Evolutionary conservation across 2,888 invertebrate genomes (phyloP), one percentile per base, ranked within the genome.

Genomic region (Ecliptopera silaceata): DNA sequence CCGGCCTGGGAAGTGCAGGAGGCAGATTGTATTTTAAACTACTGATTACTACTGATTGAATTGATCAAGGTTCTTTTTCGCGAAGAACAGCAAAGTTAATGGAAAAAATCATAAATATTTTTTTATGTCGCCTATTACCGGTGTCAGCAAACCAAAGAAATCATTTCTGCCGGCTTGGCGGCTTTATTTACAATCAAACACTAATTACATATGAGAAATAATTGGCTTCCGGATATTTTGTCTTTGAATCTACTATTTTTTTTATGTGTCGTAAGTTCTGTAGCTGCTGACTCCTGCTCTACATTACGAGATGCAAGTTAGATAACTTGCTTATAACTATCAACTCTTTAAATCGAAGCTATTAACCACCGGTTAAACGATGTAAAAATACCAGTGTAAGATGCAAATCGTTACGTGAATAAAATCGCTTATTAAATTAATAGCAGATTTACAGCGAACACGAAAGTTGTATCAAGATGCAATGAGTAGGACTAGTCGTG

Each of bases 261-360:
- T n/a, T n/a, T n/a, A n/a, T n/a, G n/a, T 26, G 26, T 8, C 26
- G 3, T 26, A 26, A 26, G 26, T 26, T n/a, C n/a, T 26, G 8
- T 26, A 22, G 5, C 38, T 31, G 18, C 13, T 31, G 15, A 18
- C 50, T 56, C 45, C 41, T 42, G 15, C 6, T 50, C 34, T 56
- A 29, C 8, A 32, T 4, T n/a, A 6, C 12, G 65, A 69, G 72
- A 69, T 69, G 61, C 65, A 63, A 57, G 72, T 69, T 71, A 69
- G 66, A 72, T 74, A 74, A 71, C 65, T 62, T 59, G 63, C 47
- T 61, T 63, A 31, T 32, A 57, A 55, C 52, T 56, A 57, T 57
- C 58, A 46, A 48, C 61, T 44, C n/a, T 45, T 62, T 48, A 61
- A 63, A 72, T 68, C 66, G 68, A 64, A 55, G 54, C 64, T 65